Evolutionary conservation across 1,140 invertebrate genomes (phyloP).

Genomic region (Aporrectodea caliginosa): DNA sequence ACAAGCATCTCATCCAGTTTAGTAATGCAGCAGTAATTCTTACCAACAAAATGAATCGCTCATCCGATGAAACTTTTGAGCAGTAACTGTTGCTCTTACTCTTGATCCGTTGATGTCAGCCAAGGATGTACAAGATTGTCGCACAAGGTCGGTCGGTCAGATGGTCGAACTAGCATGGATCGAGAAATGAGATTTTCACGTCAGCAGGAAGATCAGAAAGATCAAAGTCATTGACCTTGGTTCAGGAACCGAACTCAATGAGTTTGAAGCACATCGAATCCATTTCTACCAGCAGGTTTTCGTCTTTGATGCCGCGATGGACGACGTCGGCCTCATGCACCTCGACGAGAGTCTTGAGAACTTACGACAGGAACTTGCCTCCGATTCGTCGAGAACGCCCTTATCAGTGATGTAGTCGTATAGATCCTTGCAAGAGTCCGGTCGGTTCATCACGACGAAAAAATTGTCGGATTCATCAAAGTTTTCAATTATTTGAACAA

Average conservation of each 20-base stretch:
- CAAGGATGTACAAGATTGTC: too few species aligned
- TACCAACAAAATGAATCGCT: too few species aligned
- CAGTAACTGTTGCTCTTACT: too few species aligned
- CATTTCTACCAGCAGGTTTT: constrained; percentile 66
- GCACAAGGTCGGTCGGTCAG: too few species aligned
- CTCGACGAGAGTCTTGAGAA: constrained; percentile 52
- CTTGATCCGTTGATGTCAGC: too few species aligned
- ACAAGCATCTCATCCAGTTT: too few species aligned
- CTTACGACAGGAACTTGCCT: constrained; percentile 61
- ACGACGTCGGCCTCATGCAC: constrained; percentile 56
- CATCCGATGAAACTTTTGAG: too few species aligned
- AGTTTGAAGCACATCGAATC: constrained; percentile 48
- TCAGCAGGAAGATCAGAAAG: too few species aligned
- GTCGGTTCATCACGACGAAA: constrained; percentile 67
- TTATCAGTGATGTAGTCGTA: constrained; percentile 69
- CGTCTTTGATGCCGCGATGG: constrained; percentile 70
- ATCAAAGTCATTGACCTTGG: too few species aligned
- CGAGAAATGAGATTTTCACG: too few species aligned
- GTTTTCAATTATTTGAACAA: constrained; percentile 64
- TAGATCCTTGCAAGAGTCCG: constrained; percentile 64
- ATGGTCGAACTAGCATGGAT: too few species aligned
- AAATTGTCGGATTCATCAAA: constrained; percentile 60
- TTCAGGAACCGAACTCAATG: constrained; percentile 64
- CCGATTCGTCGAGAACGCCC: constrained; percentile 60
- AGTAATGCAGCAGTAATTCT: too few species aligned